These are phyloP conservation scores for Lagorchestes hirsutus DNA, from an alignment of 2,797 vertebrate species.

Conservation along the genomic window DNA sequence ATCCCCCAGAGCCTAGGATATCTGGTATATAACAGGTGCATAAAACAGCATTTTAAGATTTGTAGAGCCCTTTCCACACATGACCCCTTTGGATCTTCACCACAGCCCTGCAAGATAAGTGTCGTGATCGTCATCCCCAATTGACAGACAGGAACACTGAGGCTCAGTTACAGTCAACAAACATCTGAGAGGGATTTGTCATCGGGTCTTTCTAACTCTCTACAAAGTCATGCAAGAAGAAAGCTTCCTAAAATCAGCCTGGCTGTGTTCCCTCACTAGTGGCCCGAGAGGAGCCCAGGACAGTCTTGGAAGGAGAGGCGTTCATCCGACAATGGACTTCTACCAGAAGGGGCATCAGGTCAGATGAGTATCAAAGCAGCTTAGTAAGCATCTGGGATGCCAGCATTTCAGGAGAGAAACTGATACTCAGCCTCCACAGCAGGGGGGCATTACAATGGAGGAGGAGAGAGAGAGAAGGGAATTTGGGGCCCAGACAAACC, in stretches of 20 bases:
- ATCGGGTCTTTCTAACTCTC: background rate
- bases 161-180: background rate
- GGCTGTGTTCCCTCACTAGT: background rate
- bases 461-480: background rate
- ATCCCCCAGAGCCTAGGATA: background rate
- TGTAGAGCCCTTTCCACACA: background rate
- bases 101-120: background rate
- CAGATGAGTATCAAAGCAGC: background rate
- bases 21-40: background rate
- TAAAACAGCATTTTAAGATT: background rate
- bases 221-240: background rate
- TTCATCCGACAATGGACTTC: accelerated
- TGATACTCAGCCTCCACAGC: background rate
- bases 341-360: accelerated
- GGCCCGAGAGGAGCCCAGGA: background rate
- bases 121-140: background rate
- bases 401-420: background rate
- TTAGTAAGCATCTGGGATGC: conserved; percentile 19
- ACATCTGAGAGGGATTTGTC: too few species aligned
- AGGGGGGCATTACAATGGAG: background rate
- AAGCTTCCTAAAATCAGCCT: background rate
- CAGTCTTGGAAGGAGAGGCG: background rate
- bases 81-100: background rate
- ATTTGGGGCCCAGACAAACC: accelerated
- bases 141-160: background rate